Conservation (phyloP, 2,888 invertebrate genomes). For the Ommatoiulus sabulosus region DNA sequence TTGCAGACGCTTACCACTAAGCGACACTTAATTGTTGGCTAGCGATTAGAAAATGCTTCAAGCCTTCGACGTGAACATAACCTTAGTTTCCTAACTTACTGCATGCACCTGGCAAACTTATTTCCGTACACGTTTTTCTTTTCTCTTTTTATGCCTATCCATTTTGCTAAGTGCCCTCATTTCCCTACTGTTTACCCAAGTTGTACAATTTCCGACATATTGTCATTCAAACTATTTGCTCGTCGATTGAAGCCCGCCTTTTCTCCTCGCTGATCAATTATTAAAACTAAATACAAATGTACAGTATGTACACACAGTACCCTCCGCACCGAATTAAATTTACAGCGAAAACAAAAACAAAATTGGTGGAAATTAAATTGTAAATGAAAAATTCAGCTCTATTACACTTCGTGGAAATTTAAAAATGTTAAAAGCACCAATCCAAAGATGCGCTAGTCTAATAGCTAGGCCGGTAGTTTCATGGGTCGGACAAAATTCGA, state of each 20-base stretch:
- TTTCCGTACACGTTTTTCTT: background rate
- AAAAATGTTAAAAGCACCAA: background rate
- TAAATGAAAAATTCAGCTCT: background rate
- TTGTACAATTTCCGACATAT: background rate
- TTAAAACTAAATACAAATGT: background rate
- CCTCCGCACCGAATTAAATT: background rate
- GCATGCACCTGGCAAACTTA: too few species aligned
- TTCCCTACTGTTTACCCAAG: background rate
- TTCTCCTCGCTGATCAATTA: background rate
- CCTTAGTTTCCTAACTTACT: too few species aligned
- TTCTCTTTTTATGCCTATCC: background rate
- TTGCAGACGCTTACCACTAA: too few species aligned
- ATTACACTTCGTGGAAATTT: background rate
- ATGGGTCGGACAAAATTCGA: background rate
- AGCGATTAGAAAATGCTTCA: too few species aligned
- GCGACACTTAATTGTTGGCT: too few species aligned
- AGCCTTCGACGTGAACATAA: too few species aligned
- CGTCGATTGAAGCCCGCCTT: background rate
- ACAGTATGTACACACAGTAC: background rate
- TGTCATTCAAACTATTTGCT: constrained; percentile 29
- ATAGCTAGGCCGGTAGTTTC: background rate
- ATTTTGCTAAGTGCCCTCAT: background rate
- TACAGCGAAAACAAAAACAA: background rate
- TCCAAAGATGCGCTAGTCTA: background rate
- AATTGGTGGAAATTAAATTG: background rate